Evolutionary conservation across 2,113 vertebrate species (phyloP), one percentile per base, ranked within the genome.

Genomic region (Chinchilla lanigera): DNA sequence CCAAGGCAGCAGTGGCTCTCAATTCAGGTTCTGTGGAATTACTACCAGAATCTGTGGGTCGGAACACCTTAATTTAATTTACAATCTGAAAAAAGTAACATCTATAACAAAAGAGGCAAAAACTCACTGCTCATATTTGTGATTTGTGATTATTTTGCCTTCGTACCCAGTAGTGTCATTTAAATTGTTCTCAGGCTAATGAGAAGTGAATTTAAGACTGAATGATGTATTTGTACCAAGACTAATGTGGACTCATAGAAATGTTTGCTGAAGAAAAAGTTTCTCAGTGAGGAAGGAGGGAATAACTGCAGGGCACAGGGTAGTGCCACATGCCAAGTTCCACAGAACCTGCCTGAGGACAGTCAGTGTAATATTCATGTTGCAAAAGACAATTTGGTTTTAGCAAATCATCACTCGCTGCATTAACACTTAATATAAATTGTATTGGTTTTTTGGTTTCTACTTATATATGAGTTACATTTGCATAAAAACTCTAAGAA

Each of bases 151-250:
- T 83, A 73, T 52, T 87, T 3, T 28, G 19, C 83, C 58, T 50
- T 65, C 52, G 50, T 30, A 54, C 69, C n/a, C 50, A 95, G 60
- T 14, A 50, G 50, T 47, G 30, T 81, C 77, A 69, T 82, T 77
- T 96, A 92, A 92, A 91, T 50, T 89, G 35, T 89, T 89, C 84
- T 81, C 58, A 22, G 47, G n/a, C 78, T 93, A 90, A 96, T 16
- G 81, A 95, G 90, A 95, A 73, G 80, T 78, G 67, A 96, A 95
- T 63, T 41, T 69, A 87, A 95, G 87, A 90, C 87, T 41, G 47
- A 92, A 89, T 73, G 73, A 93, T 75, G 0, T 58, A 75, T 95
- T 41, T 94, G 84, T 58, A 63, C 61, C 41, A 38, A 89, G 38
- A 13, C 47, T 84, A 82, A 80, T 0, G 58, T 2, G 87, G 52